Base-by-base conservation (phyloP, 2,888 invertebrate genomes). In the Plagodis dolabraria region DNA sequence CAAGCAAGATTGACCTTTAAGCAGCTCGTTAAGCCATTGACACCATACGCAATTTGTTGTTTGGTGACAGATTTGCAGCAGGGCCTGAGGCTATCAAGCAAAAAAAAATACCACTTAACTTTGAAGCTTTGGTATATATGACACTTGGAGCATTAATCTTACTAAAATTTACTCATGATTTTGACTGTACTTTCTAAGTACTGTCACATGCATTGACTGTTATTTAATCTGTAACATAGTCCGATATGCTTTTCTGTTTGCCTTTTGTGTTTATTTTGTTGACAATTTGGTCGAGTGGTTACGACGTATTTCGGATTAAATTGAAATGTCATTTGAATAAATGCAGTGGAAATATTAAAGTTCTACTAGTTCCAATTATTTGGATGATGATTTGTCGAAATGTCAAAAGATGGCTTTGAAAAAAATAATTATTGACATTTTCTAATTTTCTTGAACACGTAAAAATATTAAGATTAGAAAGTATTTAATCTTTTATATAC, bases 221-320 rank as follows among this genome's bases (percentile, higher is more conserved):
- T 40, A 10, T 10, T 0, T 10, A 40, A 9, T 40, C 40, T 10
- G 10, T 40, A 10, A 8, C 8, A 10, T 10, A 40, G 51, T 49
- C 33, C 42, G 53, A 59, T 60, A 55, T 11, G 50, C 36, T 36
- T 38, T 55, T 12, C 8, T 49, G 56, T 57, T 57, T 56, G 63
- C 33, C 49, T 49, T 54, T 52, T 60, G 55, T 63, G 63, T 68
- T 63, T 68, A 63, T 61, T 60, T 9, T 67, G 58, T 63, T 60
- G 67, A 64, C 64, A 58, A 56, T 56, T 58, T 47, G 34, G 47
- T 61, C 5, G 52, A 56, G 55, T 48, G 47, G 40, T 42, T 44
- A 53, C 44, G 34, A 45, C 47, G 38, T 52, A 49, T 52, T 60
- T 48, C 6, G 50, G 33, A 63, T 57, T 54, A 52, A 60, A 64